These are phyloP conservation scores for Cataglyphis hispanica DNA, from an alignment of 1,140 invertebrate species.

Conservation along the genomic window DNA sequence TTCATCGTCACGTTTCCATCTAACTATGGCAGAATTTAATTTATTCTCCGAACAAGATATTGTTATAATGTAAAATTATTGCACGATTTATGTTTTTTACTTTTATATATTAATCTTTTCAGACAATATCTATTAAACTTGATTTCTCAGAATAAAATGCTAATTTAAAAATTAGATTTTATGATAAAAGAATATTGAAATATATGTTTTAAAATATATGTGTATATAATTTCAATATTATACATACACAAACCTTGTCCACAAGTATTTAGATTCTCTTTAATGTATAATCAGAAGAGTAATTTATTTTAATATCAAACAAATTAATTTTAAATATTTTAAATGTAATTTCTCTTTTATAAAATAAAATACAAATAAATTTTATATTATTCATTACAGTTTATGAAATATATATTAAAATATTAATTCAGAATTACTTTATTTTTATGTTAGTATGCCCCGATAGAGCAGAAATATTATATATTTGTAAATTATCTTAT, in stretches of 20 bases:
- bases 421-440: too few species aligned
- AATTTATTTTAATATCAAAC: too few species aligned
- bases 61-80: neutral
- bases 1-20: neutral
- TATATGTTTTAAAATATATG: neutral
- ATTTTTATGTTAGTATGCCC: too few species aligned
- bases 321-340: too few species aligned
- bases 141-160: neutral
- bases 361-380: neutral
- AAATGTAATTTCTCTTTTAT: neutral
- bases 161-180: too few species aligned
- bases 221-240: neutral
- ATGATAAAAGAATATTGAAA: too few species aligned
- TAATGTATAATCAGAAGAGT: neutral
- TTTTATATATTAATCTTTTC: neutral
- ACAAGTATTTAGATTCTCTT: neutral
- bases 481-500: neutral
- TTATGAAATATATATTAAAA: neutral
- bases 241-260: neutral
- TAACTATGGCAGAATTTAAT: neutral
- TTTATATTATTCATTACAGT: neutral
- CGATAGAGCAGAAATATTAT: too few species aligned
- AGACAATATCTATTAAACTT: slow-evolving; percentile 2
- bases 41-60: slow-evolving; percentile 12
- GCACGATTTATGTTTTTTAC: neutral